Base-by-base conservation (phyloP, 2,113 vertebrate species). In the Sceloporus tristichus region DNA sequence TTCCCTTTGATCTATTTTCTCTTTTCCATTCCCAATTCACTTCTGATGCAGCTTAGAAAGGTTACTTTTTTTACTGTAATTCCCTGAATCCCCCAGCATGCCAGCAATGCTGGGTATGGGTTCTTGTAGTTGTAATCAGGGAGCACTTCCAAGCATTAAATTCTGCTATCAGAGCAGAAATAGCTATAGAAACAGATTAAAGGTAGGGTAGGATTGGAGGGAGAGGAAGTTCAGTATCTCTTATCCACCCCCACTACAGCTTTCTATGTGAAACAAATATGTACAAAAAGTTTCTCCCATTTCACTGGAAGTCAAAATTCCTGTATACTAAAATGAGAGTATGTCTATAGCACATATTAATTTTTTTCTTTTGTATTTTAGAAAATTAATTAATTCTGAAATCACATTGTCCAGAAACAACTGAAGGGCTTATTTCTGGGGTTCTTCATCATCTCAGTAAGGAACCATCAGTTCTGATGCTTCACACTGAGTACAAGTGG, bases 401-500 rank as follows among this genome's bases (percentile, higher is more conserved):
- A 66, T 84, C 76, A 79, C 38, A 87, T 19, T 1, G 27, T 38
- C 38, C 40, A 34, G 14, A 85, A 86, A 2, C 38, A 90, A n/a
- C 16, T 66, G 38, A 62, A 75, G 27, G 18, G 54, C 86, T 81
- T 42, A 56, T 75, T 75, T 70, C 38, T 82, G 25, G 38, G 34
- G 10, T 66, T 75, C 70, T 75, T 48, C 25, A 34, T 75, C 38
- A 62, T 5, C 40, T 21, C 79, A 87, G 19, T 74, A 59, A 74
- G 25, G 25, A 74, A 96, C 92, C 94, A 83, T 91, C 92, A 94
- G 90, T 87, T 87, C 93, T 89, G 84, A 93, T 85, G 68, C 86
- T 81, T 94, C 88, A 95, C 84, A 92, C 53, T 91, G 93, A 95
- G 93, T 93, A 89, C 94, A 96, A 96, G 93, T 95, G 92, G 94